phyloP scores from a whole-genome alignment of 2,888 invertebrate species.

The Agrochola lychnidis region DNA sequence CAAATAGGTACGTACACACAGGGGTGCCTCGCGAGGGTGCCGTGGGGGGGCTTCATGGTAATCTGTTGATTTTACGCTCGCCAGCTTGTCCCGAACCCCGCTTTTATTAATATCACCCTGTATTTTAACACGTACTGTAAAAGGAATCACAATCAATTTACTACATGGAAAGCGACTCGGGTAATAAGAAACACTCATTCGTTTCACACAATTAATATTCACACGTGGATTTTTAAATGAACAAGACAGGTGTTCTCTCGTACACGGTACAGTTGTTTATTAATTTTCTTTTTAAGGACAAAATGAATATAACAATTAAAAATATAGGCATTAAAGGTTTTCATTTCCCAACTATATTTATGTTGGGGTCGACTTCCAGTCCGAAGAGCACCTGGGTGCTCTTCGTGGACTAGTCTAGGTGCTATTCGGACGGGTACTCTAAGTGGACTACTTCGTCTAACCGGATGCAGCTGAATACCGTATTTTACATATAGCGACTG shows the following conservation, averaged over 20 bases:
- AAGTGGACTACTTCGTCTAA: too few relatives aligned
- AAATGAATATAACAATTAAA: slow-evolving; percentile 21
- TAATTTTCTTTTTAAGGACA: slow-evolving; percentile 39
- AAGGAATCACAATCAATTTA: slow-evolving; percentile 77
- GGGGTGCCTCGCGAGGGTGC: slow-evolving; percentile 80
- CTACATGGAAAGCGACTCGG: slow-evolving; percentile 56
- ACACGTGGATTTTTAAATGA: slow-evolving; percentile 68
- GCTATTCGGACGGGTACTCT: too few relatives aligned
- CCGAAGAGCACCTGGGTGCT: too few relatives aligned
- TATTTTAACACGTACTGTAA: slow-evolving; percentile 86
- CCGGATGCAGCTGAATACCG: too few relatives aligned
- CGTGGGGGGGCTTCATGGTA: slow-evolving; percentile 84
- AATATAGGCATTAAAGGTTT: neutral
- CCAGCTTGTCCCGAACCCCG: slow-evolving; percentile 82
- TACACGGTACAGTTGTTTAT: slow-evolving; percentile 42
- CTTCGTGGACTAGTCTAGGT: too few relatives aligned
- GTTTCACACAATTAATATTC: slow-evolving; percentile 73
- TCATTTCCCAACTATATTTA: too few relatives aligned
- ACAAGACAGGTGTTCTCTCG: slow-evolving; percentile 54
- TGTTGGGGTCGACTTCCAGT: too few relatives aligned
- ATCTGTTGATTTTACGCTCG: slow-evolving; percentile 90
- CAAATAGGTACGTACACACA: slow-evolving; percentile 85
- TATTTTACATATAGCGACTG: too few relatives aligned
- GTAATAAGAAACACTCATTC: slow-evolving; percentile 78
- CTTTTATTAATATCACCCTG: slow-evolving; percentile 86